Evolutionary conservation across 2,888 invertebrate species (phyloP).

Genomic region (Plebejus melissa): DNA sequence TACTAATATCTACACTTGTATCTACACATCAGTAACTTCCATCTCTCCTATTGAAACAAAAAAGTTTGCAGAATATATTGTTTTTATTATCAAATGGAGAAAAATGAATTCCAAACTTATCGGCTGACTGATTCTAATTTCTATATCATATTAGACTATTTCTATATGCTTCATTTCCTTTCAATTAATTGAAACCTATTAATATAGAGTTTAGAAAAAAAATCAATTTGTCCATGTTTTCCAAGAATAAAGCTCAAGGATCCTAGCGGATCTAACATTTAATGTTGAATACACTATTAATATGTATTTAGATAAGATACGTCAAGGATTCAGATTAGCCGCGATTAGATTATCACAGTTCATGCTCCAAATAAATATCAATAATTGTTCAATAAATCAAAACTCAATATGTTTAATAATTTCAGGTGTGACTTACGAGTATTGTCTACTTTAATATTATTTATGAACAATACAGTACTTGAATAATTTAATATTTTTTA

Average conservation of each 20-base stretch:
- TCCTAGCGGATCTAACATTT: not conserved
- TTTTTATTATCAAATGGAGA: not conserved
- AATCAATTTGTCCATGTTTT: not conserved
- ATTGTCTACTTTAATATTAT: too few relatives aligned
- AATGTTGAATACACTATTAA: constrained; percentile 42
- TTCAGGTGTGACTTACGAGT: constrained; percentile 8
- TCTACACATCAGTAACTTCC: not conserved
- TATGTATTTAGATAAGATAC: constrained; percentile 52
- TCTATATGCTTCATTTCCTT: too few relatives aligned
- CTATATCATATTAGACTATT: too few relatives aligned
- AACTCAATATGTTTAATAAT: not conserved
- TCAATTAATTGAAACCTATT: too few relatives aligned
- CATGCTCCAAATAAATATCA: constrained; percentile 40
- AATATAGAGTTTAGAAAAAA: not conserved
- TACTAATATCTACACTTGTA: constrained; percentile 46
- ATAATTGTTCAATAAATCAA: constrained; percentile 23
- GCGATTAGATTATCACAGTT: constrained; percentile 42
- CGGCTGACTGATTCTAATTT: not conserved
- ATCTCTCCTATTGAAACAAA: not conserved
- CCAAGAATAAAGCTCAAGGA: not conserved
- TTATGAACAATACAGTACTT: too few relatives aligned
- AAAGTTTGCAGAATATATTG: not conserved
- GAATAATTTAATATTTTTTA: too few relatives aligned
- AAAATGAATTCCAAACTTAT: too few relatives aligned
- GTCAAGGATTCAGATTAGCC: constrained; percentile 48